Conservation (phyloP, 2,797 vertebrate species). For the Smutsia temminckii region DNA sequence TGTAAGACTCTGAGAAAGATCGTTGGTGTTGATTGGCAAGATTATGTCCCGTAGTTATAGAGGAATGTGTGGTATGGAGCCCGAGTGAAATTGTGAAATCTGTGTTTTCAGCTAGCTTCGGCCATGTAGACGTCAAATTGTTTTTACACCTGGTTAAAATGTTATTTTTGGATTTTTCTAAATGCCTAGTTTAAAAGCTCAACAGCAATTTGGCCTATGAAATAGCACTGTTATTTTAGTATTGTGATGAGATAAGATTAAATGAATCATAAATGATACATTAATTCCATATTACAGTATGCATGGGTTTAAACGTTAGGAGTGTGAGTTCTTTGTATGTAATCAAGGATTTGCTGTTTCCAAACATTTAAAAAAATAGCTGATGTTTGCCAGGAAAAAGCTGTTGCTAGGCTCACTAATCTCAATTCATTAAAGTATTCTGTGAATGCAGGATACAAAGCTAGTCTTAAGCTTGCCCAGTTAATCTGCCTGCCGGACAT, state of each 20-base stretch:
- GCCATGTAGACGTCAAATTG: conserved; percentile 10
- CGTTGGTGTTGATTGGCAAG: not conserved
- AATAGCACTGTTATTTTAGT: conserved; percentile 46
- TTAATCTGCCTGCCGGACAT: not conserved
- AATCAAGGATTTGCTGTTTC: conserved; percentile 42
- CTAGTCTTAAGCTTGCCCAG: not conserved
- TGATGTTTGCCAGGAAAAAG: conserved; percentile 6
- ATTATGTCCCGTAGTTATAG: not conserved
- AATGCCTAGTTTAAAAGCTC: conserved; percentile 51
- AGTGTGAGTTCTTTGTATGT: not conserved
- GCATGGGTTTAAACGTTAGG: not conserved
- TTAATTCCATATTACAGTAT: conserved; percentile 24
- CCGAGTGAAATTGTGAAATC: not conserved
- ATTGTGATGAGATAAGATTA: conserved; percentile 59
- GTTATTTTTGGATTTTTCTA: conserved; percentile 57
- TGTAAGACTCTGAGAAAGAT: not conserved
- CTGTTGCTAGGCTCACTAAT: not conserved
- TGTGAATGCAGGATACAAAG: not conserved
- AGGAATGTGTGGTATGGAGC: not conserved
- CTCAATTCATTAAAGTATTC: not conserved
- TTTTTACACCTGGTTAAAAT: conserved; percentile 66
- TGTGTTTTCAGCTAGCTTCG: not conserved
- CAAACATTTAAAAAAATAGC: not conserved
- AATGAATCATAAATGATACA: conserved; percentile 61
- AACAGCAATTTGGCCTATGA: conserved; percentile 37